Evolutionary conservation across 2,797 vertebrate genomes (phyloP).

Genomic region (Strix occidentalis): DNA sequence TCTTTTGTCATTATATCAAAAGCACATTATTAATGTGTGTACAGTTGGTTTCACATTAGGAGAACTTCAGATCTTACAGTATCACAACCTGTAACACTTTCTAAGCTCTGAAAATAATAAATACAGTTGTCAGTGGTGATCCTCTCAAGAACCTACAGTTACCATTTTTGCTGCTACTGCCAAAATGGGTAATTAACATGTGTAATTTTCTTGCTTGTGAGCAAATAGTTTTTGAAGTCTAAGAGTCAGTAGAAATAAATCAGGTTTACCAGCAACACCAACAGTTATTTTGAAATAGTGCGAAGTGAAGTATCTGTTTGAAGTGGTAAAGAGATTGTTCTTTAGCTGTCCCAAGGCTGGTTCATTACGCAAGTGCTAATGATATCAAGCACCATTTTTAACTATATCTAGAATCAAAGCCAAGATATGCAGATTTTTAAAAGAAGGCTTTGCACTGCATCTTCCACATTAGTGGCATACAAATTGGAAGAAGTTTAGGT

Average conservation of each 20-base stretch:
- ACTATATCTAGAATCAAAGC: not conserved
- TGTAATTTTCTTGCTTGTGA: constrained; percentile 21
- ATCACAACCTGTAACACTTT: not conserved
- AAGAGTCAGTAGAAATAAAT: constrained; percentile 36
- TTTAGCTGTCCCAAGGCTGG: not conserved
- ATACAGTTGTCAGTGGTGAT: not conserved
- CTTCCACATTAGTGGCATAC: not conserved
- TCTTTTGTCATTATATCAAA: not conserved
- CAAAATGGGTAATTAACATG: constrained; percentile 27
- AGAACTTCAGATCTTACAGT: not conserved
- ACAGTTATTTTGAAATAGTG: constrained; percentile 32
- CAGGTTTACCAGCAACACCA: constrained; percentile 4
- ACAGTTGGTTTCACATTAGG: not conserved
- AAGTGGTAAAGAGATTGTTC: not conserved
- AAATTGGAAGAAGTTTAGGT: not conserved
- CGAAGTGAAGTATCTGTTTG: constrained; percentile 15
- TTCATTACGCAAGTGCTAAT: not conserved
- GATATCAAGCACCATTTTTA: not conserved
- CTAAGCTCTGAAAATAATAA: constrained; percentile 1
- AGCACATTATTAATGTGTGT: not conserved
- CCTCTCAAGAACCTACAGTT: not conserved
- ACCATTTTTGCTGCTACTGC: not conserved
- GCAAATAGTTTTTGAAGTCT: constrained; percentile 30
- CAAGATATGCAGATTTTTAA: not conserved
- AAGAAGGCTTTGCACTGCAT: not conserved